Percentiles rank a stretch among this genome's conserved stretches.
phyloP scores from a whole-genome alignment of 1,140 invertebrate species.

The Lordiphosa clarofinis region DNA sequence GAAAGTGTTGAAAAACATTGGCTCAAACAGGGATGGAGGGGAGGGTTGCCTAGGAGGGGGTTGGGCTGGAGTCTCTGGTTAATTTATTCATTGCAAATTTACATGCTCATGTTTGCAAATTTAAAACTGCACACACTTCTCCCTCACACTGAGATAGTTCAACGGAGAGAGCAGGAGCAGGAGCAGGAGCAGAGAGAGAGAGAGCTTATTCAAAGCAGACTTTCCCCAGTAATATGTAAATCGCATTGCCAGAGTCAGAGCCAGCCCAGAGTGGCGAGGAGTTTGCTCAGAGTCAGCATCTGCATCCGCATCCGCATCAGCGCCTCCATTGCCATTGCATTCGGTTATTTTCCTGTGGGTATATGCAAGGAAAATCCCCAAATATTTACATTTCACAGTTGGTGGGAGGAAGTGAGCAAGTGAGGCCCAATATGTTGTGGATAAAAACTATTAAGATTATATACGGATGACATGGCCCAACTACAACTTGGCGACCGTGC shows the following conservation, averaged over 20 bases:
- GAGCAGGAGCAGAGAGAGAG: too few species aligned
- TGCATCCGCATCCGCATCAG: constrained; percentile 47
- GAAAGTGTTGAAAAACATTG: constrained; percentile 58
- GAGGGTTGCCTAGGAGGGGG: not conserved
- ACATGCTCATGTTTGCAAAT: constrained; percentile 75
- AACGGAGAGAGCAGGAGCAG: constrained; percentile 4
- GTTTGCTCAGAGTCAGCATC: constrained; percentile 27
- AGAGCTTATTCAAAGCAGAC: constrained; percentile 73
- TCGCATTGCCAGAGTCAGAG: constrained; percentile 54
- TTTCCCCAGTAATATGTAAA: constrained; percentile 70
- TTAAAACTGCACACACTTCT: constrained; percentile 59
- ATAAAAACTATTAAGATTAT: constrained; percentile 12
- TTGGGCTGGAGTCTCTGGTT: constrained; percentile 36
- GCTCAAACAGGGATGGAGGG: not conserved
- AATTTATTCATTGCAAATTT: constrained; percentile 77
- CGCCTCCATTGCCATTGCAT: constrained; percentile 44
- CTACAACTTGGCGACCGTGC: too few species aligned
- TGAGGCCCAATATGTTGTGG: constrained; percentile 6
- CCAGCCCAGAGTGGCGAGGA: constrained; percentile 18
- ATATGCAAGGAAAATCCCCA: constrained; percentile 34
- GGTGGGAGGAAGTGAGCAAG: not conserved
- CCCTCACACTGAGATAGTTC: not conserved
- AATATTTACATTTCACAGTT: constrained; percentile 71
- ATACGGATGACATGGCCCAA: not conserved
- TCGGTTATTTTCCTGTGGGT: constrained; percentile 42